Percentiles rank a stretch among this genome's conserved stretches.
Evolutionary conservation across 2,888 invertebrate species (phyloP).

Genomic region (Mesochorus sp.): DNA sequence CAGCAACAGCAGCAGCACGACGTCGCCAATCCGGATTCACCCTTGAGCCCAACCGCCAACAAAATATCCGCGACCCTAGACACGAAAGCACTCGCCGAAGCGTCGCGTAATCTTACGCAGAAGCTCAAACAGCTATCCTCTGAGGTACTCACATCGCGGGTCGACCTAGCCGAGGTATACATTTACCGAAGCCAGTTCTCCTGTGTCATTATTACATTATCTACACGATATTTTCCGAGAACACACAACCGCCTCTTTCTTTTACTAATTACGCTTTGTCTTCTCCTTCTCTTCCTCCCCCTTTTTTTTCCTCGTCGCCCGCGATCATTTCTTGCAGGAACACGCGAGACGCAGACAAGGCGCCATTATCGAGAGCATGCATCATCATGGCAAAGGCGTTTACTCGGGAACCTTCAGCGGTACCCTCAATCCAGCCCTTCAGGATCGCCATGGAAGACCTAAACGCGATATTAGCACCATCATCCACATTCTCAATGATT

Average conservation of each 20-base stretch:
- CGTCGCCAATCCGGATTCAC: conserved; percentile 59
- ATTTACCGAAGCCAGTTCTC: conserved; percentile 76
- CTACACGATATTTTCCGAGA: too few species aligned
- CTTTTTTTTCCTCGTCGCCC: neutral
- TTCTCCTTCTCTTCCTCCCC: too few species aligned
- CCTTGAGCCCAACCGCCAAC: conserved; percentile 63
- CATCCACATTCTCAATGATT: conserved; percentile 96
- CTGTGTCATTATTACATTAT: conserved; percentile 56
- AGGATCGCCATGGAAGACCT: conserved; percentile 95
- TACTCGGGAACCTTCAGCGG: conserved; percentile 98
- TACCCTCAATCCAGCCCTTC: conserved; percentile 95
- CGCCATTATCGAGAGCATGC: conserved; percentile 95
- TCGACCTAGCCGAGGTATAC: conserved; percentile 79
- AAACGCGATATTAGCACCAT: conserved; percentile 97
- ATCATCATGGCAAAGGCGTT: conserved; percentile 96
- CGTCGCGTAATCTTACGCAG: conserved; percentile 95
- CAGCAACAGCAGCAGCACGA: conserved; percentile 51
- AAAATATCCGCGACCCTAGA: conserved; percentile 83
- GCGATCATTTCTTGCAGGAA: conserved; percentile 70
- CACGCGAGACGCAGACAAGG: conserved; percentile 84
- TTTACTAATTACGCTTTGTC: conserved; percentile 11
- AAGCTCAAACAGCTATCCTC: conserved; percentile 94
- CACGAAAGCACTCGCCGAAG: conserved; percentile 92
- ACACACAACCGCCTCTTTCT: too few species aligned
- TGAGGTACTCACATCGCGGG: conserved; percentile 89